Evolutionary conservation across 1,140 invertebrate genomes (phyloP), one percentile per base, ranked within the genome.

Genomic region (Drosophila sechellia): DNA sequence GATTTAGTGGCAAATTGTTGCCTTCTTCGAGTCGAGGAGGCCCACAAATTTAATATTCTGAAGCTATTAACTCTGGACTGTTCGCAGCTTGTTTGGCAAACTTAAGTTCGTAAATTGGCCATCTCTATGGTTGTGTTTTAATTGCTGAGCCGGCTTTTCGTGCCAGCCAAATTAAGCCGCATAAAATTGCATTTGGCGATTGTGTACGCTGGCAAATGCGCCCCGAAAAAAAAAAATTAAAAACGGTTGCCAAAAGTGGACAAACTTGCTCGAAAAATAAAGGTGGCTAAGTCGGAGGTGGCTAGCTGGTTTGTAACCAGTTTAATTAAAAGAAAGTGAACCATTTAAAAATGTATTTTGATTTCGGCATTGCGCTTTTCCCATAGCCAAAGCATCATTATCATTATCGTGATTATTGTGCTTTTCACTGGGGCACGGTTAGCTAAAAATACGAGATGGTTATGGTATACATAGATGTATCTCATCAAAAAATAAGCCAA

Each of bases 291-390:
- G 56, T 65, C 22, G 61, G 22, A 39, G 20, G 17, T 43, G n/a
- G 25, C 15, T 69, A 46, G 64, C 54, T 64, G 54, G 46, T 68
- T 55, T 77, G 70, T 63, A 86, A 86, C 83, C 81, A 72, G 84
- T 84, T 89, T 80, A 89, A 87, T 89, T 87, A 59, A 74, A 89
- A 87, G 84, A 87, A 87, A 87, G 84, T 89, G 84, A 87, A 89
- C 76, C 84, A 80, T 89, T 87, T 86, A 58, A 61, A 81, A 75
- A 61, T 77, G 52, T 72, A 60, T 80, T 75, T 75, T 74, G 50
- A 63, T 71, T 71, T 70, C 42, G 66, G 54, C 15, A 10, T 31
- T 27, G 42, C 13, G 64, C 49, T 77, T 61, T 69, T 61, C 68
- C 52, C 46, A 61, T 59, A 50, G 43, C 35, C 52, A 49, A 25